Evolutionary conservation across 2,797 vertebrate genomes (phyloP).

Genomic region (Leucoraja ocellata): DNA sequence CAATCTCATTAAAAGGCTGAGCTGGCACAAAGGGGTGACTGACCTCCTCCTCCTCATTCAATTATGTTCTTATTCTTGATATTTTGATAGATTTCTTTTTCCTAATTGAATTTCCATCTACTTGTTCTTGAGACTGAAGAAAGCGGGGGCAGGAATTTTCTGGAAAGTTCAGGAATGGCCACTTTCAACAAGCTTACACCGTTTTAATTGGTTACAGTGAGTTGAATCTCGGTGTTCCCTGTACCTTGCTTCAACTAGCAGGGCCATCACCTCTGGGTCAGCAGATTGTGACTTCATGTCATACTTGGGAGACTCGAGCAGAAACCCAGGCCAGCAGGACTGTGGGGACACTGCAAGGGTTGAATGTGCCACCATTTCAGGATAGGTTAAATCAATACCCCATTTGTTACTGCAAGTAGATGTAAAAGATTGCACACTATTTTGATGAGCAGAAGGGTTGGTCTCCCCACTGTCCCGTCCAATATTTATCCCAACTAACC

Average conservation of each 20-base stretch:
- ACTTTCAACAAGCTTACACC: neutral
- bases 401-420: neutral
- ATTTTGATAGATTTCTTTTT: neutral
- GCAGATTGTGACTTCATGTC: neutral
- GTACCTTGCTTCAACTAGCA: neutral
- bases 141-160: neutral
- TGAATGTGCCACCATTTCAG: neutral
- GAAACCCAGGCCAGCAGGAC: neutral
- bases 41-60: too few species aligned
- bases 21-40: too few species aligned
- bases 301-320: neutral
- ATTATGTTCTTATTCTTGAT: neutral
- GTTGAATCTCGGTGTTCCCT: neutral
- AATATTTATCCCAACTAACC: neutral
- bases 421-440: neutral
- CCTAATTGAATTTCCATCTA: neutral
- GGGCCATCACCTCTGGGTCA: neutral
- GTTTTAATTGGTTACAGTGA: neutral
- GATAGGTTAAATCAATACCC: too few species aligned
- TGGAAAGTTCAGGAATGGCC: neutral
- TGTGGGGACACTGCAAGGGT: neutral
- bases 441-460: neutral
- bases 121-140: neutral
- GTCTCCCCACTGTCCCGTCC: neutral
- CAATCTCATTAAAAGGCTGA: too few species aligned